Conservation (phyloP, 2,113 vertebrate species). For the Ammodramus savannarum region DNA sequence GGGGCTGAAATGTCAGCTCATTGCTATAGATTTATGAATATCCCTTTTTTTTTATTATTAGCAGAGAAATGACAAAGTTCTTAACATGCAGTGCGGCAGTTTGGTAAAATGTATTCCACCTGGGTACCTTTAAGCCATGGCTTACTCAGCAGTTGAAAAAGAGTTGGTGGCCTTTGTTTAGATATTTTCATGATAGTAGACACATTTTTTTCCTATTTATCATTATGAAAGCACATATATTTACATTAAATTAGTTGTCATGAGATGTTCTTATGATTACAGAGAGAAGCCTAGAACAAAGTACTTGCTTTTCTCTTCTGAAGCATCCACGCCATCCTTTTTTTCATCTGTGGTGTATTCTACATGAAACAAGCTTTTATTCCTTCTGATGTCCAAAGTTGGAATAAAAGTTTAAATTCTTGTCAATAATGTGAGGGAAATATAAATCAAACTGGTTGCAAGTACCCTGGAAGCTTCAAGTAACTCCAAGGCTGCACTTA, state of each 20-base stretch:
- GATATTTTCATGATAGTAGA: not conserved
- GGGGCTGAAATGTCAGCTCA: slow-evolving; percentile 34
- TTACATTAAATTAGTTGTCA: not conserved
- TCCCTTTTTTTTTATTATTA: not conserved
- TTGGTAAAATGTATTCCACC: not conserved
- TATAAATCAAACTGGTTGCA: not conserved
- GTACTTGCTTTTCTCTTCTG: not conserved
- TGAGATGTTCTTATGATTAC: not conserved
- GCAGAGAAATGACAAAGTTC: not conserved
- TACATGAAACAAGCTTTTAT: not conserved
- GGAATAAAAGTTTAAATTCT: not conserved
- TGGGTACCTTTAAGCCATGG: not conserved
- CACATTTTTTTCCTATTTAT: not conserved
- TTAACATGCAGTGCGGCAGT: not conserved
- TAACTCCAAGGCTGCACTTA: not conserved
- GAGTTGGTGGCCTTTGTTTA: not conserved
- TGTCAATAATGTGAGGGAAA: not conserved
- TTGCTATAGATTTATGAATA: slow-evolving; percentile 50
- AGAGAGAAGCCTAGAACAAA: not conserved
- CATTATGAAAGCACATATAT: not conserved
- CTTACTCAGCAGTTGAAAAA: not conserved
- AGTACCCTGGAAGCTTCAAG: not conserved
- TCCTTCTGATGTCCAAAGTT: not conserved
- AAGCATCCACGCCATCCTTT: not conserved
- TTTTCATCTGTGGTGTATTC: not conserved